Evolutionary conservation across 2,113 vertebrate genomes (phyloP).

Genomic region (Chlorodrepanis virens): DNA sequence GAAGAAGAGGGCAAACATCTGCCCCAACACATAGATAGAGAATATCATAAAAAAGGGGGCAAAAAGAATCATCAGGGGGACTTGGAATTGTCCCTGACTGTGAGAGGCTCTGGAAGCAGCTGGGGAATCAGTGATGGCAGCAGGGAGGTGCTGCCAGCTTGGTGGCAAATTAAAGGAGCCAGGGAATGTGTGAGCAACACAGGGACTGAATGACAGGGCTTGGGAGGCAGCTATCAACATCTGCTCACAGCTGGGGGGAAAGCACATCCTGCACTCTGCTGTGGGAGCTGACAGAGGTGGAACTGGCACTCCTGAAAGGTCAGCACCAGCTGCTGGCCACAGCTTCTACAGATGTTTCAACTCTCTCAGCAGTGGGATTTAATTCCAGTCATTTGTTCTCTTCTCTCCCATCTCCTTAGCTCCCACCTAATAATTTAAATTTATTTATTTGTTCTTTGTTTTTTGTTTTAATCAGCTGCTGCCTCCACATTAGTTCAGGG

Average conservation of each 20-base stretch:
- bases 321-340: not conserved
- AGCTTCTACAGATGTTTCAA: not conserved
- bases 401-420: not conserved
- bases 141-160: not conserved
- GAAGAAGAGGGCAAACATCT: not conserved
- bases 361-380: not conserved
- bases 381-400: not conserved
- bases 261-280: not conserved
- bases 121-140: not conserved
- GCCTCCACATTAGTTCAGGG: not conserved
- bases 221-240: not conserved
- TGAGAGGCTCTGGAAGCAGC: not conserved
- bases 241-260: not conserved
- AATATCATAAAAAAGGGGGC: not conserved
- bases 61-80: not conserved
- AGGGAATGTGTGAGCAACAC: not conserved
- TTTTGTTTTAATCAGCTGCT: not conserved
- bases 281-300: not conserved
- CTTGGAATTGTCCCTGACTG: not conserved
- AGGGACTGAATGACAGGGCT: not conserved
- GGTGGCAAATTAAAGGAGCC: not conserved
- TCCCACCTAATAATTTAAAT: not conserved
- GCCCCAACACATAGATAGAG: not conserved
- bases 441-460: not conserved
- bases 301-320: not conserved